phyloP scores from a whole-genome alignment of 2,113 vertebrate species.

The Camelus dromedarius region DNA sequence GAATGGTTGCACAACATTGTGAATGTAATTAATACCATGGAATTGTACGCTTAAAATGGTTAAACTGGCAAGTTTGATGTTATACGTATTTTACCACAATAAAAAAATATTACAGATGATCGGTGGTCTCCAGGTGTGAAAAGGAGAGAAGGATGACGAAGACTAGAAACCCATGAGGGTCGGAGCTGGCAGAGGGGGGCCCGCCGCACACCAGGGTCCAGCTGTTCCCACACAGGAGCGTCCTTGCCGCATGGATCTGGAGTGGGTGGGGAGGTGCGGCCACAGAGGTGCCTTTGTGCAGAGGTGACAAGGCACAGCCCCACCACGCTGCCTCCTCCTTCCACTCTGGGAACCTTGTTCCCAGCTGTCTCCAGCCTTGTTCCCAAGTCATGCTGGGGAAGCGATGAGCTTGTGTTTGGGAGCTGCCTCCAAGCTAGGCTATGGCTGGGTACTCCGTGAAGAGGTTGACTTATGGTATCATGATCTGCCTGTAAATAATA shows the following conservation, averaged over 20 bases:
- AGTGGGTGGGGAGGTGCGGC: neutral
- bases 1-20: too few relatives aligned
- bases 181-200: neutral
- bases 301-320: neutral
- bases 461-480: neutral
- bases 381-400: too few relatives aligned
- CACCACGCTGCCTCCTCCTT: neutral
- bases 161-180: neutral
- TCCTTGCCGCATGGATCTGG: neutral
- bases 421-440: neutral
- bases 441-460: too few relatives aligned
- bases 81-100: neutral
- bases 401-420: neutral
- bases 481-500: neutral
- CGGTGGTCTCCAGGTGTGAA: neutral
- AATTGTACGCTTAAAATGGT: neutral
- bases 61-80: neutral
- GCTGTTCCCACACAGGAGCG: neutral
- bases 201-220: neutral
- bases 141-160: neutral
- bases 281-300: neutral
- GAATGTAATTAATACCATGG: too few relatives aligned
- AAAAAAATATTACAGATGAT: neutral
- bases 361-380: neutral
- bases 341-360: neutral